Conservation (phyloP, 2,113 vertebrate genomes). For the Apteryx owenii region DNA sequence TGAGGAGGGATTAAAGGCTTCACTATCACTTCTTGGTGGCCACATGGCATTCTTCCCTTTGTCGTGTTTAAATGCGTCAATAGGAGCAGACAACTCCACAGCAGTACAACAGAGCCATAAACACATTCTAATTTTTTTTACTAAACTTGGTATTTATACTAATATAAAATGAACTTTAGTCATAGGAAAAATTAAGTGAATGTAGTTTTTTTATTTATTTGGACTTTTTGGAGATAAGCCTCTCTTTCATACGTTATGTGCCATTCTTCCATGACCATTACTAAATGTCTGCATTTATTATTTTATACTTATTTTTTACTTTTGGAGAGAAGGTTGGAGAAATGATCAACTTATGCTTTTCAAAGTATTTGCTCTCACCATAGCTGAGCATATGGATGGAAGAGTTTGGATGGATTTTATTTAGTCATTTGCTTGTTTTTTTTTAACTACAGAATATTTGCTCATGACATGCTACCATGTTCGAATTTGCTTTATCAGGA, state of each 20-base stretch:
- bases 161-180: not conserved
- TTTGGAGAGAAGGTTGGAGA: not conserved
- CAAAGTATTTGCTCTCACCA: not conserved
- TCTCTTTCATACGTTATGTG: not conserved
- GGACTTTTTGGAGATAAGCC: no score
- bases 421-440: conserved; percentile 3
- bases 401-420: not conserved
- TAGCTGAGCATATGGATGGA: not conserved
- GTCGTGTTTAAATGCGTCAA: not conserved
- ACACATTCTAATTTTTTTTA: not conserved
- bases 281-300: not conserved
- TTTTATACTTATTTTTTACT: not conserved
- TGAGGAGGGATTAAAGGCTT: not conserved
- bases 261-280: not conserved
- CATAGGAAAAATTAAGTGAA: not conserved
- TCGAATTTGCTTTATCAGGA: not conserved
- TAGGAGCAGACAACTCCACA: no score
- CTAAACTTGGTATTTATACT: not conserved
- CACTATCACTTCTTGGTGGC: not conserved
- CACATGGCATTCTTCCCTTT: not conserved
- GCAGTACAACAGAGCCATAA: not conserved
- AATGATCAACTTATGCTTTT: not conserved
- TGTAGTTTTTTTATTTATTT: not conserved
- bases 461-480: not conserved
- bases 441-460: conserved; percentile 1